Evolutionary conservation across 1,140 invertebrate genomes (phyloP), one percentile per base, ranked within the genome.

Genomic region (Papilio helenus): DNA sequence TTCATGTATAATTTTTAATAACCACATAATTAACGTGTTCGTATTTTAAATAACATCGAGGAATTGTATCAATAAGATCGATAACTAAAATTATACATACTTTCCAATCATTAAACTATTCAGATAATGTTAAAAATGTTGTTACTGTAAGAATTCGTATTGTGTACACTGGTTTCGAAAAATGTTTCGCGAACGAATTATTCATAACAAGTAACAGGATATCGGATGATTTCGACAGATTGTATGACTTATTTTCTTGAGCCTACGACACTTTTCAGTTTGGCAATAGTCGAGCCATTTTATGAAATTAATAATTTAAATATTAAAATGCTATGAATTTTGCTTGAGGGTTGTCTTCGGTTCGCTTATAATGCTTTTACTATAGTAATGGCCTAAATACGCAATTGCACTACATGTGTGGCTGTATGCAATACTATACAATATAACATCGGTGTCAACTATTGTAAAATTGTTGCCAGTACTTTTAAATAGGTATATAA

Each of bases 341-440:
- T 85, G 91, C 88, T 90, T 80, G 85, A 88, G 90, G 90, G 87
- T 86, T 88, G 87, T 79, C 83, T 88, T 86, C 86, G 85, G 89
- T 91, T 87, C 82, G 82, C 84, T 89, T 88, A 90, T 87, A 84
- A 90, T 88, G 86, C 86, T 87, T 87, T 91, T 89, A 88, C 89
- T 88, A 90, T 88, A 89, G 88, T 88, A 86, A 91, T 88, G 86
- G 82, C 80, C 84, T 80, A 89, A 92, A 88, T 86, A 85, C 79
- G 81, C 81, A 83, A 82, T 79, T 85, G 85, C 79, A 83, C 73
- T 83, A 72, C 80, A 84, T 84, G n/a, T n/a, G n/a, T n/a, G 80
- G 85, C 85, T 86, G 80, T 80, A 82, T 83, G 51, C 44, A 26
- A 76, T 82, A 83, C 79, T 18, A 76, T 82, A 83, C 79, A 78